Base-by-base conservation (phyloP, 2,888 invertebrate genomes). In the Torymus auratus region DNA sequence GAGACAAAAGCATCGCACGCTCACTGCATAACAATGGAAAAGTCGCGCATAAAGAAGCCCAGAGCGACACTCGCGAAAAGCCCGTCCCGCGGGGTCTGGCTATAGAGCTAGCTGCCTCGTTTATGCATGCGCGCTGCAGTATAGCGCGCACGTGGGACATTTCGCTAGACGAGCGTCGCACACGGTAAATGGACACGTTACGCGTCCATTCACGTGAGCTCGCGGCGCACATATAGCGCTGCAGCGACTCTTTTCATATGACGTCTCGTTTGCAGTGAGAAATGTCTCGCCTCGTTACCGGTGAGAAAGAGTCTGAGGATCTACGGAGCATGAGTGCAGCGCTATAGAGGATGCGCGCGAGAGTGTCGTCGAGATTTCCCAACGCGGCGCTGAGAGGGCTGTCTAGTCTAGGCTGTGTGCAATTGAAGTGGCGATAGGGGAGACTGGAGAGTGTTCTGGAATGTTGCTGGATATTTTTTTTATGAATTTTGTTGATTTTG, bases 111-210 rank as follows among this genome's bases (percentile, higher is more conserved):
- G 20, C 20, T 20, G n/a, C n/a, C 15, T 56, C 55, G 69, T 56
- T 53, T 71, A 65, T 56, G 69, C 62, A 20, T 20, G 20, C 20
- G 20, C 1, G 20, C 20, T 20, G 20, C n/a, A n/a, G n/a, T 20
- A 20, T 20, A 20, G 20, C 20, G 20, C 20, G 20, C 20, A 69
- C 70, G 75, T 76, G 75, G 67, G 71, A 80, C 80, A 75, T 70
- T 80, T 53, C 52, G 20, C 53, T 55, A 62, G 50, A 56, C 41
- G 71, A 13, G 53, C 55, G 75, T 80, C 75, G 58, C 71, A 75
- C 71, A 67, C 65, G 70, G 79, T 83, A 82, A 83, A 82, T 80
- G 82, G 78, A 83, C 77, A 78, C 82, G 80, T 83, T 77, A 83
- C 83, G 83, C 81, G 83, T 83, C 73, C 82, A 81, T 75, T 82